Percentiles rank a stretch among this genome's conserved stretches.
phyloP scores from a whole-genome alignment of 23 tunicate genomes.

The Ascidia mentula region DNA sequence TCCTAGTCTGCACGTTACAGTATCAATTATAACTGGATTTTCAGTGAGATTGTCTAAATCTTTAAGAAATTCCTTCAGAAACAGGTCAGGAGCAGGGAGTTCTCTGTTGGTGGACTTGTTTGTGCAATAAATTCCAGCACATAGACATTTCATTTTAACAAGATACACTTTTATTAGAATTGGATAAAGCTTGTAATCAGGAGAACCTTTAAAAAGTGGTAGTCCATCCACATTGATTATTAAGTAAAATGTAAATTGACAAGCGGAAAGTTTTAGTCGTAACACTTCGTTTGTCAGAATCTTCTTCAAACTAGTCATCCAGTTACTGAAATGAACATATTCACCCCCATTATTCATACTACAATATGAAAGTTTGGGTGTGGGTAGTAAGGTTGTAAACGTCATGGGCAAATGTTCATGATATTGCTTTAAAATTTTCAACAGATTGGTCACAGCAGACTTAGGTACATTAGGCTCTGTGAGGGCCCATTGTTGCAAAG shows the following conservation, averaged over 20 bases:
- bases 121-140: slow-evolving; percentile 28
- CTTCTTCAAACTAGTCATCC: slow-evolving; percentile 14
- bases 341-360: slow-evolving; percentile 12
- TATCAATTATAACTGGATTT: not conserved
- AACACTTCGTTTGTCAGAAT: not conserved
- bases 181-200: slow-evolving; percentile 16
- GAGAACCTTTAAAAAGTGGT: slow-evolving; percentile 1
- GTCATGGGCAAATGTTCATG: not conserved
- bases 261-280: not conserved
- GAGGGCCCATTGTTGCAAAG: not conserved
- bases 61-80: slow-evolving; percentile 7
- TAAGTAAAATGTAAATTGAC: not conserved
- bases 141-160: not conserved
- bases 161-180: slow-evolving; percentile 9
- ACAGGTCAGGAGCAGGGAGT: slow-evolving; percentile 9
- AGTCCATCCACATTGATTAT: not conserved
- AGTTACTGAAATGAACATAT: slow-evolving; percentile 49
- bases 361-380: not conserved
- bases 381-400: not conserved
- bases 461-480: not conserved
- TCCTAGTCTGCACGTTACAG: not conserved
- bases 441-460: not conserved
- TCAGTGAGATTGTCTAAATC: not conserved
- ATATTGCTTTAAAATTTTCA: not conserved
- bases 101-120: slow-evolving; percentile 8